phyloP scores from a whole-genome alignment of 2,113 vertebrate genomes.

The Propithecus coquereli region DNA sequence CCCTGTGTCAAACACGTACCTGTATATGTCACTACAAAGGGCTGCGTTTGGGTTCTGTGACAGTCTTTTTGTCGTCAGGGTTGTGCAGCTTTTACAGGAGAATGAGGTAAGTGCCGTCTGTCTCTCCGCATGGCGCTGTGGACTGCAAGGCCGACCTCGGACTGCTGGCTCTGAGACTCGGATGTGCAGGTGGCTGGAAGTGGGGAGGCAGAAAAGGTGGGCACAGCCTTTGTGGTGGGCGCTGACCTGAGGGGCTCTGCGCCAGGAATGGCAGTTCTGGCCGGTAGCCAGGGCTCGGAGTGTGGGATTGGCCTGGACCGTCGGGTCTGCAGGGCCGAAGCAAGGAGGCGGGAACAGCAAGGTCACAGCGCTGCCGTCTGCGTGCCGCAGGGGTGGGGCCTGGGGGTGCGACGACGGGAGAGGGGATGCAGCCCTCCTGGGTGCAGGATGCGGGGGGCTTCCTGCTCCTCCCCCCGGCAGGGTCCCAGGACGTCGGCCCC shows the following conservation, averaged over 20 bases:
- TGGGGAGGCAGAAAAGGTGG: slow-evolving; percentile 56
- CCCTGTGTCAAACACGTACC: neutral
- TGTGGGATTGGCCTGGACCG: slow-evolving; percentile 92
- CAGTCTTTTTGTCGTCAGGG: neutral
- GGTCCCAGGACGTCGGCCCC: neutral
- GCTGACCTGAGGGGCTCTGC: slow-evolving; percentile 92
- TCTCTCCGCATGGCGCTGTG: neutral
- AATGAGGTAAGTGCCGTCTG: neutral
- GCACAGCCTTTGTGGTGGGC: slow-evolving; percentile 79
- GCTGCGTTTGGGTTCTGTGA: neutral
- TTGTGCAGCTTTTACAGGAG: neutral
- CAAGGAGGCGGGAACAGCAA: slow-evolving; percentile 91
- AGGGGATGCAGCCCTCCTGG: neutral
- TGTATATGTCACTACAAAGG: neutral
- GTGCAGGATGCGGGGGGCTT: neutral
- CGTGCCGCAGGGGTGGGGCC: slow-evolving; percentile 88
- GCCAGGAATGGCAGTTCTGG: slow-evolving; percentile 90
- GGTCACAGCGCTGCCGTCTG: slow-evolving; percentile 95
- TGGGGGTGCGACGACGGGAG: slow-evolving; percentile 73
- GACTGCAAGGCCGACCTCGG: neutral
- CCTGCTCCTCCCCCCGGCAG: neutral
- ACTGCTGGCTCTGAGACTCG: neutral
- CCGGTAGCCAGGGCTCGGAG: slow-evolving; percentile 88
- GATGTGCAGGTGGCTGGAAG: neutral
- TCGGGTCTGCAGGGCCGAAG: slow-evolving; percentile 92